Percentiles rank a stretch among this genome's conserved stretches.
phyloP scores from a whole-genome alignment of 1,140 invertebrate genomes.

The Penaeus vannamei region DNA sequence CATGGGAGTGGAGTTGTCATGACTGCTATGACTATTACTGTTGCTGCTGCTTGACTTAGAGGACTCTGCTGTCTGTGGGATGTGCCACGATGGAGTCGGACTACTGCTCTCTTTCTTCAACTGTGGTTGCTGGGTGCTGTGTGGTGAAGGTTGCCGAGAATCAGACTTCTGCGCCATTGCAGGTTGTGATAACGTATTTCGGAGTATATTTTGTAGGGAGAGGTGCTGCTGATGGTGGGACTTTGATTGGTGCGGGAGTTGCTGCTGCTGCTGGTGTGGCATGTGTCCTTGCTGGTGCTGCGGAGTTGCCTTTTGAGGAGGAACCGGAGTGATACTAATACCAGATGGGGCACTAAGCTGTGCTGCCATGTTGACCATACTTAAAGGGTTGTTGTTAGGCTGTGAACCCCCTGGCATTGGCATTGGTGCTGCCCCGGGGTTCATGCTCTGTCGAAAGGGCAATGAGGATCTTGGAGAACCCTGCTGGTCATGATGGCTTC shows the following conservation, averaged over 20 bases:
- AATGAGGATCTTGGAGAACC: conserved; percentile 12
- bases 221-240: conserved; percentile 52
- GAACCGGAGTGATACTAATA: conserved; percentile 61
- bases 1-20: conserved; percentile 53
- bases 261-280: conserved; percentile 59
- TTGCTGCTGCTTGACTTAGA: conserved; percentile 30
- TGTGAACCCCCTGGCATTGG: conserved; percentile 54
- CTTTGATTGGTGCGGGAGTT: conserved; percentile 49
- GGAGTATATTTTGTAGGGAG: conserved; percentile 53
- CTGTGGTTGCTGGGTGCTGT: conserved; percentile 69
- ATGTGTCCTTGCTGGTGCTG: conserved; percentile 68
- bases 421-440: conserved; percentile 60
- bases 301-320: conserved; percentile 63
- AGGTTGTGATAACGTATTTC: conserved; percentile 59
- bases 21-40: conserved; percentile 18
- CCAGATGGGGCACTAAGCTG: conserved; percentile 56
- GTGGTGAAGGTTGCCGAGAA: conserved; percentile 68
- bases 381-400: conserved; percentile 48
- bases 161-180: conserved; percentile 64
- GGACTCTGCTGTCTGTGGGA: conserved; percentile 62
- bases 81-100: conserved; percentile 67
- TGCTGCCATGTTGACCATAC: conserved; percentile 56
- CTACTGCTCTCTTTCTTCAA: conserved; percentile 68
- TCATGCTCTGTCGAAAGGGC: conserved; percentile 47
- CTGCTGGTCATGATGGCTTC: conserved; percentile 56